A percentile compares a stretch with the other conserved stretches of the same genome.
phyloP scores from a whole-genome alignment of 2,797 vertebrate genomes.

The Distichodus sexfasciatus region DNA sequence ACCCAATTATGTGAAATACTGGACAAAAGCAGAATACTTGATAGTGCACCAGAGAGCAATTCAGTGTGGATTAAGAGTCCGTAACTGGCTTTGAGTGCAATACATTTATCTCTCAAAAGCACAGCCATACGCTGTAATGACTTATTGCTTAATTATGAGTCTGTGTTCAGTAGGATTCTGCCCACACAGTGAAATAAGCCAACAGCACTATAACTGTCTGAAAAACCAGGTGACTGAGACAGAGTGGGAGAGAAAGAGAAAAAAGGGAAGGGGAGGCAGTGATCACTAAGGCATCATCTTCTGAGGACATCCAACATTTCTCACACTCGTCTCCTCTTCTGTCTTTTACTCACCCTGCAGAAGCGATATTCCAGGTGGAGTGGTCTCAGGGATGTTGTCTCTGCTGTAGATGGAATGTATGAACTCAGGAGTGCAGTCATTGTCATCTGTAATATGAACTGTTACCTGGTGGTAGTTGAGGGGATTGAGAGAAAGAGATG shows the following conservation, averaged over 20 bases:
- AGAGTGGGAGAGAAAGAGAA: not conserved
- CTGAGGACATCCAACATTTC: not conserved
- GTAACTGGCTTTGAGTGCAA: slow-evolving; percentile 41
- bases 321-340: no score
- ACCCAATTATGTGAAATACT: no score
- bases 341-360: slow-evolving; percentile 76
- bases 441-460: slow-evolving; percentile 82
- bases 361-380: slow-evolving; percentile 79
- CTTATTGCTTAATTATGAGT: slow-evolving; percentile 49
- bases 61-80: slow-evolving; percentile 11
- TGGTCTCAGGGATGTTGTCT: slow-evolving; percentile 80
- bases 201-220: not conserved
- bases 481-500: not conserved
- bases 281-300: not conserved
- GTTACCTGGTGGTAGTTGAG: slow-evolving; percentile 68
- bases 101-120: slow-evolving; percentile 44
- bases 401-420: slow-evolving; percentile 84
- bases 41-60: slow-evolving; percentile 5
- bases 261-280: not conserved
- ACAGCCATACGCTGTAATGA: slow-evolving; percentile 44
- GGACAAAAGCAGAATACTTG: not conserved
- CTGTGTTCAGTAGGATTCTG: slow-evolving; percentile 23
- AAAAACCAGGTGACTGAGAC: not conserved
- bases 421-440: slow-evolving; percentile 90
- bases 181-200: slow-evolving; percentile 29